Conservation (phyloP, 2,888 invertebrate species). For the Rotaria sp. region DNA sequence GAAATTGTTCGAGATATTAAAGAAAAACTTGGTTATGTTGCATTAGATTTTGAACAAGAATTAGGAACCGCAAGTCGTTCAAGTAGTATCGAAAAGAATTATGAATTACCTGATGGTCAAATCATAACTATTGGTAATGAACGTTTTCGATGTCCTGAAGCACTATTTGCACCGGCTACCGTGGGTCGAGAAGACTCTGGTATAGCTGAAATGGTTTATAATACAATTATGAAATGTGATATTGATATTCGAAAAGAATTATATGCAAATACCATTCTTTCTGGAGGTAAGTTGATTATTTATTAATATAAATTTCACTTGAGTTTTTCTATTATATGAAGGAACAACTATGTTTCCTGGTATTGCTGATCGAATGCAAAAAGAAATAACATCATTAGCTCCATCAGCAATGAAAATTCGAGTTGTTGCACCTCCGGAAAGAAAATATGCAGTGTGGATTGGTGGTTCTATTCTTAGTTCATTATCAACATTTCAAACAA, state of each 20-base stretch:
- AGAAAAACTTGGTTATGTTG: constrained; percentile 85
- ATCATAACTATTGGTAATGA: constrained; percentile 42
- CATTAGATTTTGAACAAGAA: constrained; percentile 86
- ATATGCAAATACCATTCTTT: constrained; percentile 65
- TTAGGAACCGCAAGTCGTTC: constrained; percentile 85
- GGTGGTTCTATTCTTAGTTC: constrained; percentile 50
- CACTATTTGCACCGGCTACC: constrained; percentile 42
- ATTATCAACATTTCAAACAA: constrained; percentile 49
- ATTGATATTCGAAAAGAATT: constrained; percentile 43
- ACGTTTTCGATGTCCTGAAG: constrained; percentile 42
- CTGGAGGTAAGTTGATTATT: constrained; percentile 61
- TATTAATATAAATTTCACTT: background rate
- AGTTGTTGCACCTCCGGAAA: constrained; percentile 51
- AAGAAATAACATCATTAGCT: constrained; percentile 80
- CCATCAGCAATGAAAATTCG: constrained; percentile 63
- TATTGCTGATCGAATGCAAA: constrained; percentile 94
- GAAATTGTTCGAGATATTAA: constrained; percentile 86
- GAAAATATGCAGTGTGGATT: constrained; percentile 51
- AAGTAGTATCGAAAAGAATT: constrained; percentile 81
- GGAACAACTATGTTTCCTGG: constrained; percentile 91
- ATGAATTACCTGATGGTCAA: constrained; percentile 81
- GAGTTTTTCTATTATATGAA: background rate
- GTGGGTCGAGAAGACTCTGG: constrained; percentile 40
- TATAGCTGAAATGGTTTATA: constrained; percentile 42
- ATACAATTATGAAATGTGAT: constrained; percentile 43